Evolutionary conservation across 1,140 invertebrate species (phyloP).

Genomic region (Bombyx mandarina): DNA sequence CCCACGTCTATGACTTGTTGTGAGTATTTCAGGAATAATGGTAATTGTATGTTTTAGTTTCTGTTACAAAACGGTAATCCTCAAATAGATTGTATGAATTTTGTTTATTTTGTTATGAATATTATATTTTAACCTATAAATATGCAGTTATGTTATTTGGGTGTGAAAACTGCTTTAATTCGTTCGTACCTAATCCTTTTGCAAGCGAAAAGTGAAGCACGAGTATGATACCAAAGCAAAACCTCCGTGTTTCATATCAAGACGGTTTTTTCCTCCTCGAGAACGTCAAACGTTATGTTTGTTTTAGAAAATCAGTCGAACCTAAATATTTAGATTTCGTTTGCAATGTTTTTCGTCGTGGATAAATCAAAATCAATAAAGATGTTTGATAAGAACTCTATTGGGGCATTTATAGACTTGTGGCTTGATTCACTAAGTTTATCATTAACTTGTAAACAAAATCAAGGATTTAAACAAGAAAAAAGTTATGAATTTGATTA

Average conservation of each 20-base stretch:
- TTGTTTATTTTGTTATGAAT: too few relatives aligned
- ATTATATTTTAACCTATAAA: too few relatives aligned
- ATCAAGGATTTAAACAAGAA: too few relatives aligned
- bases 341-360: conserved; percentile 9
- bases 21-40: conserved; percentile 59
- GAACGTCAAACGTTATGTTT: background rate
- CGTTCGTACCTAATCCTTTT: conserved; percentile 21
- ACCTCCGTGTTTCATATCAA: background rate
- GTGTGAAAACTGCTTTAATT: conserved; percentile 25
- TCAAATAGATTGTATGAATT: too few relatives aligned
- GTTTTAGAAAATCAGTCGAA: background rate
- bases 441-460: too few relatives aligned
- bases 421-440: too few relatives aligned
- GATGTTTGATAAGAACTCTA: conserved; percentile 7
- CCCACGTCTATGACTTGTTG: conserved; percentile 69
- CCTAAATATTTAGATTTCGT: conserved; percentile 6
- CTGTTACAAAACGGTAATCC: too few relatives aligned
- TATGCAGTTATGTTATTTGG: too few relatives aligned
- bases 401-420: conserved; percentile 4
- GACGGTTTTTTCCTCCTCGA: background rate
- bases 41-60: conserved; percentile 17
- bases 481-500: too few relatives aligned
- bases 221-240: background rate
- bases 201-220: conserved; percentile 22
- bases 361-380: conserved; percentile 19